Percentiles rank a stretch among this genome's conserved stretches.
Evolutionary conservation across 2,113 vertebrate species (phyloP).

Genomic region (Pseudolaguvia tuberculata): DNA sequence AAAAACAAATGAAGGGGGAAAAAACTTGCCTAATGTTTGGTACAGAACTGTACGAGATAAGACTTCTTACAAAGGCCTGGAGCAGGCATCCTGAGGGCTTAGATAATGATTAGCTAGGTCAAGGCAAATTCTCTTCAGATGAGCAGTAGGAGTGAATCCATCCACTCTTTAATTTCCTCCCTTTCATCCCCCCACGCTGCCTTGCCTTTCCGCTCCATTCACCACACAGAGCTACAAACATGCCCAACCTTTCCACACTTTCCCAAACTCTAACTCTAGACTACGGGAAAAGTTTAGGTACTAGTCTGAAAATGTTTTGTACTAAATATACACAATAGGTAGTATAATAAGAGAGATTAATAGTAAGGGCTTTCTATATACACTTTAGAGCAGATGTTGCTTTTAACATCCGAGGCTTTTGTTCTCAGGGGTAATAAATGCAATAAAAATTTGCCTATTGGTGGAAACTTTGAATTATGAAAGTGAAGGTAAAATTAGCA

Average conservation of each 20-base stretch:
- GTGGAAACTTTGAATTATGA: too few species aligned
- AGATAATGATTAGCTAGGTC: constrained; percentile 37
- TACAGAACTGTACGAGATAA: constrained; percentile 9
- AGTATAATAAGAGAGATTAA: background rate
- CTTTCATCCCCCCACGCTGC: constrained; percentile 28
- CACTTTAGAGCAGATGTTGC: background rate
- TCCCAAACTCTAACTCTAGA: background rate
- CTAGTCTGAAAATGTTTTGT: too few species aligned
- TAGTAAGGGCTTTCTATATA: background rate
- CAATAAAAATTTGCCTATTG: background rate
- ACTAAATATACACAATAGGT: background rate
- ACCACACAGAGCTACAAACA: constrained; percentile 24
- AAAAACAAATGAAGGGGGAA: background rate
- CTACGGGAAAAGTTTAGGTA: background rate
- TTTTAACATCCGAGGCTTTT: constrained; percentile 1
- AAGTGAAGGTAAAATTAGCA: background rate
- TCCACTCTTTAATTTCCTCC: constrained; percentile 40
- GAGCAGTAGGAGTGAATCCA: constrained; percentile 27
- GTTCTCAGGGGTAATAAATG: background rate
- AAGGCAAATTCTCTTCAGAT: constrained; percentile 20
- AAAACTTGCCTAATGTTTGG: background rate
- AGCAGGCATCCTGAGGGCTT: constrained; percentile 15
- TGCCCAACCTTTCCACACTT: background rate
- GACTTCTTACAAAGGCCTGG: constrained; percentile 4
- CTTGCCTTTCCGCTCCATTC: constrained; percentile 22